Evolutionary conservation across 2,888 invertebrate species (phyloP).

Genomic region (Tortrix viridana): DNA sequence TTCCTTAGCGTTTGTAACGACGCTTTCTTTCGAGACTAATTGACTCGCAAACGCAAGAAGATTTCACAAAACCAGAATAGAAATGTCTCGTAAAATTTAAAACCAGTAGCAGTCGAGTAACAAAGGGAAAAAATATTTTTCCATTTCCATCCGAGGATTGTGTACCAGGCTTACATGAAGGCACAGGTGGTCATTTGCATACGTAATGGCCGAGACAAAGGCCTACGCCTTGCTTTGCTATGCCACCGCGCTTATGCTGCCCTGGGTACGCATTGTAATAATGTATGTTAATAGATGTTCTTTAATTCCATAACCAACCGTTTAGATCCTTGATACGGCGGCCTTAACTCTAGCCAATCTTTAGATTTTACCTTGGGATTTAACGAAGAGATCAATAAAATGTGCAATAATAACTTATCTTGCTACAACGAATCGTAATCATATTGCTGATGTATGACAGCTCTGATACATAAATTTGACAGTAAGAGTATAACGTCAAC

Average conservation of each 20-base stretch:
- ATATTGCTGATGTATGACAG: too few relatives aligned
- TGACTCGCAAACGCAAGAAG: neutral
- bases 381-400: too few relatives aligned
- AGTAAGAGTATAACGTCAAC: too few relatives aligned
- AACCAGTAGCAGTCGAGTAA: constrained; percentile 56
- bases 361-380: neutral
- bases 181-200: constrained; percentile 73
- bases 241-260: constrained; percentile 67
- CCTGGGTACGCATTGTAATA: constrained; percentile 71
- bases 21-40: constrained; percentile 12
- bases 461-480: too few relatives aligned
- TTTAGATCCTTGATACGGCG: constrained; percentile 27
- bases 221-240: constrained; percentile 52
- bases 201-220: constrained; percentile 78
- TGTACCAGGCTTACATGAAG: constrained; percentile 72
- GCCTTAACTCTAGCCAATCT: constrained; percentile 7
- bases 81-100: constrained; percentile 36
- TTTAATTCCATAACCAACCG: constrained; percentile 26
- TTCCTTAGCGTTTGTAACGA: constrained; percentile 1
- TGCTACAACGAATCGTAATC: too few relatives aligned
- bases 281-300: constrained; percentile 35
- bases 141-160: constrained; percentile 70
- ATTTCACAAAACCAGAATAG: constrained; percentile 23
- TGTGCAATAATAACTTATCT: neutral
- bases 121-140: constrained; percentile 49